A percentile compares a stretch with the other conserved stretches of the same genome.
These are phyloP conservation scores for Pyrrhia umbra DNA, from an alignment of 2,888 invertebrate genomes.

Conservation along the genomic window DNA sequence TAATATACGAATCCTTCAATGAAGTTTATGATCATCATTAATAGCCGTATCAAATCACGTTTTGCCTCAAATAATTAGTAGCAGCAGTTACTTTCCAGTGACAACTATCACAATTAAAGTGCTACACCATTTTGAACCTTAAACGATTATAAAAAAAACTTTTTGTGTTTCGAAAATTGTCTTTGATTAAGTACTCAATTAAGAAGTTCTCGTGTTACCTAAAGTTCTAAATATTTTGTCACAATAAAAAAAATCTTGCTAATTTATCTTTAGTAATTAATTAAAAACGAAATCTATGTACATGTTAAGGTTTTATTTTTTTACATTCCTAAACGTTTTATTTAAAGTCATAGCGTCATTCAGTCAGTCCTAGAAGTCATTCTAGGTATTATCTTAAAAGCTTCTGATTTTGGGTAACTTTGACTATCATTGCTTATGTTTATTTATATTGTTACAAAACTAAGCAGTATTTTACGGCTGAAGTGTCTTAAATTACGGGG, in stretches of 20 bases:
- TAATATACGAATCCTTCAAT: conserved; percentile 20
- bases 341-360: not conserved
- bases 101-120: conserved; percentile 14
- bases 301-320: not conserved
- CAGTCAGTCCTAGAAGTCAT: too few relatives aligned
- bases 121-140: conserved; percentile 8
- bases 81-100: conserved; percentile 16
- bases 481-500: too few relatives aligned
- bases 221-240: conserved; percentile 2
- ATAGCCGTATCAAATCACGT: conserved; percentile 60
- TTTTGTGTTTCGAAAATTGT: not conserved
- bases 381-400: not conserved
- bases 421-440: not conserved
- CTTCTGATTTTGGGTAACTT: not conserved
- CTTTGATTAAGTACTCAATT: conserved; percentile 10
- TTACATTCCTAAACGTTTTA: not conserved
- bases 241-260: not conserved
- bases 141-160: not conserved
- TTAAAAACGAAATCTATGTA: not conserved
- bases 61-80: conserved; percentile 41
- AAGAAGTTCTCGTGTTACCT: not conserved
- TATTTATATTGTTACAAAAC: not conserved
- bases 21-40: conserved; percentile 28
- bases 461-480: not conserved
- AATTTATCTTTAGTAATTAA: not conserved